These are phyloP conservation scores for Novumbra hubbsi DNA, from an alignment of 2,797 vertebrate genomes.

Conservation along the genomic window DNA sequence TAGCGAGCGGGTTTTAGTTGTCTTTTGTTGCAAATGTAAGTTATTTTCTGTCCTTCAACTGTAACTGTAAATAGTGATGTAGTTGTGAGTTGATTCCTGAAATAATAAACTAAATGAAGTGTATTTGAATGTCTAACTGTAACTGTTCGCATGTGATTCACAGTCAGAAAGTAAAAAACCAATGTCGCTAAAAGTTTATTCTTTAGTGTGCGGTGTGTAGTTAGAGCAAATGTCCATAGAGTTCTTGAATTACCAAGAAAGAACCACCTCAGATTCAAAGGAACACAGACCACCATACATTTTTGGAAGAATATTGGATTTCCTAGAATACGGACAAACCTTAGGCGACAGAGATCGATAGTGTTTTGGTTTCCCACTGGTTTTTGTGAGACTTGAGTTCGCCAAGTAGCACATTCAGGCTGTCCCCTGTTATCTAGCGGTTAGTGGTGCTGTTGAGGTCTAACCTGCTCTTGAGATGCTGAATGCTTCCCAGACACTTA, in stretches of 20 bases:
- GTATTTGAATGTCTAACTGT: too few relatives aligned
- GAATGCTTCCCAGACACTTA: conserved; percentile 93
- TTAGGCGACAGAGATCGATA: not conserved
- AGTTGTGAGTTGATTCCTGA: too few relatives aligned
- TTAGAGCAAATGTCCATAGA: not conserved
- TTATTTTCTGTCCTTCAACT: too few relatives aligned
- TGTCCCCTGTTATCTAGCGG: not conserved
- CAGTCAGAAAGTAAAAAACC: too few relatives aligned
- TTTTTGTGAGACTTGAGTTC: not conserved
- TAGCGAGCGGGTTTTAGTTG: too few relatives aligned
- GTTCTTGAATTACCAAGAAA: not conserved
- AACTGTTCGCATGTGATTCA: too few relatives aligned
- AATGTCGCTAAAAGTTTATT: not conserved
- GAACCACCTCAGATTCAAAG: not conserved
- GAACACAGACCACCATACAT: not conserved
- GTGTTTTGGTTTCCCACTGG: not conserved
- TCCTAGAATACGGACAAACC: not conserved
- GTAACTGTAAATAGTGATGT: too few relatives aligned
- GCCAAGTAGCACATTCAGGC: not conserved
- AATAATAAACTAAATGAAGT: too few relatives aligned
- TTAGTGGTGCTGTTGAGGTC: conserved; percentile 22
- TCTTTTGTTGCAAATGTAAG: too few relatives aligned
- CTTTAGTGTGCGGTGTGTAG: not conserved
- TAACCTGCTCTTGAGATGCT: conserved; percentile 95
- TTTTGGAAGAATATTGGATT: not conserved